These are phyloP conservation scores for Cheilosia urbana DNA, from an alignment of 2,888 invertebrate genomes.

Conservation along the genomic window DNA sequence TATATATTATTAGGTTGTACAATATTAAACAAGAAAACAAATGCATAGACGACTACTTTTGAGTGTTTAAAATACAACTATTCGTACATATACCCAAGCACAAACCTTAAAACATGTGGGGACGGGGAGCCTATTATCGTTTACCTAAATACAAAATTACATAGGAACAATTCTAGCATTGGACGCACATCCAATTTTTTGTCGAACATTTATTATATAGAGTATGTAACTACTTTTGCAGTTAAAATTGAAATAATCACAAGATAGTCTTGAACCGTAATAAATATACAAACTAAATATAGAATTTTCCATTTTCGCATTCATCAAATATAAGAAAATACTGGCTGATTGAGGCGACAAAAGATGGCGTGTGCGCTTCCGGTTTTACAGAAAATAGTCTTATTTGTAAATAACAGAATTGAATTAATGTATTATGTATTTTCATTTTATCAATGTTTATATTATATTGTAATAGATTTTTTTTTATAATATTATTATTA, in stretches of 20 bases:
- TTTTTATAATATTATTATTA: constrained; percentile 5
- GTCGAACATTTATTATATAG: not conserved
- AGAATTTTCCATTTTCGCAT: not conserved
- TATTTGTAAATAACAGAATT: constrained; percentile 58
- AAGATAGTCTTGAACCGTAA: not conserved
- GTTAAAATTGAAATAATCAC: not conserved
- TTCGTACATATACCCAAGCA: constrained; percentile 52
- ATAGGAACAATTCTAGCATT: not conserved
- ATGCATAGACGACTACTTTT: constrained; percentile 44
- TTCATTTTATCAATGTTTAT: constrained; percentile 52
- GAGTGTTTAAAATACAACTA: constrained; percentile 59
- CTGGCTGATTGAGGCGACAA: constrained; percentile 8
- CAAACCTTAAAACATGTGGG: constrained; percentile 39
- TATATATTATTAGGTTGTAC: constrained; percentile 63
- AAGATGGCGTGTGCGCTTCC: constrained; percentile 29
- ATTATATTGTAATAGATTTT: constrained; percentile 21
- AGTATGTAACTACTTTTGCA: not conserved
- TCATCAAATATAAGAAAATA: not conserved
- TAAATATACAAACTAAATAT: not conserved
- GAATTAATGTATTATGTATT: constrained; percentile 26
- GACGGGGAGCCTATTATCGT: constrained; percentile 14
- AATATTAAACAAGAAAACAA: constrained; percentile 37
- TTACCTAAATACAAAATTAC: not conserved
- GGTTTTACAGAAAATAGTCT: constrained; percentile 40
- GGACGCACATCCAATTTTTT: constrained; percentile 19